phyloP scores from a whole-genome alignment of 2,888 invertebrate species.

The Mystacides longicornis region DNA sequence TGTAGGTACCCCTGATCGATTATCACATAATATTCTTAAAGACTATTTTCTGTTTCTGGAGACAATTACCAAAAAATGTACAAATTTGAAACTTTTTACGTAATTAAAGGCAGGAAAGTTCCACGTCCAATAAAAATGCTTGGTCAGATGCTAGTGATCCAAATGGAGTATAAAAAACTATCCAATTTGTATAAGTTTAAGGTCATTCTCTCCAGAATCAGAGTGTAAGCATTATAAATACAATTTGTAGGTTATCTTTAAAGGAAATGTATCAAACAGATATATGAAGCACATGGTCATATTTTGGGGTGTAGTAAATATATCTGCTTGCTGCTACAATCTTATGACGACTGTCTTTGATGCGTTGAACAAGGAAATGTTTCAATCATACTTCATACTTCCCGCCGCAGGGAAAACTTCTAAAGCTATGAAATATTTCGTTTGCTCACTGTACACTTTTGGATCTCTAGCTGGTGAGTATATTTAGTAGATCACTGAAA shows the following conservation, averaged over 20 bases:
- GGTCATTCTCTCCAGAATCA: neutral
- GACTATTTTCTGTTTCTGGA: too few relatives aligned
- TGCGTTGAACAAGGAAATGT: neutral
- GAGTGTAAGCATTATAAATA: neutral
- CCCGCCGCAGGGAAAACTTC: neutral
- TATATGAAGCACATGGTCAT: neutral
- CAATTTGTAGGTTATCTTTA: constrained; percentile 1
- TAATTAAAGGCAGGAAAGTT: too few relatives aligned
- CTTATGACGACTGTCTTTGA: constrained; percentile 5
- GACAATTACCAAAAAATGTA: too few relatives aligned
- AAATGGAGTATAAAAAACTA: too few relatives aligned
- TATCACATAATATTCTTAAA: neutral
- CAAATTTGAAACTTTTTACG: too few relatives aligned
- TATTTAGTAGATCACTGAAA: neutral
- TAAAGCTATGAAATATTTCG: neutral
- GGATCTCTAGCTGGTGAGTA: constrained; percentile 5
- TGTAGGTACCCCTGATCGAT: too few relatives aligned
- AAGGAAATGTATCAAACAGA: neutral
- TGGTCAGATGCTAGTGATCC: too few relatives aligned
- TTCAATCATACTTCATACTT: neutral
- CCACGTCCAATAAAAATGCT: too few relatives aligned
- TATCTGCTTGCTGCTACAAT: constrained; percentile 7
- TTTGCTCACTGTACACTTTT: constrained; percentile 9
- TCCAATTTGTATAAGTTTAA: too few relatives aligned
- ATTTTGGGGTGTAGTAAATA: constrained; percentile 6